A percentile compares a stretch with the other conserved stretches of the same genome.
These are phyloP conservation scores for Caenorhabditis auriculariae DNA, from an alignment of 2,888 invertebrate genomes.

Conservation along the genomic window DNA sequence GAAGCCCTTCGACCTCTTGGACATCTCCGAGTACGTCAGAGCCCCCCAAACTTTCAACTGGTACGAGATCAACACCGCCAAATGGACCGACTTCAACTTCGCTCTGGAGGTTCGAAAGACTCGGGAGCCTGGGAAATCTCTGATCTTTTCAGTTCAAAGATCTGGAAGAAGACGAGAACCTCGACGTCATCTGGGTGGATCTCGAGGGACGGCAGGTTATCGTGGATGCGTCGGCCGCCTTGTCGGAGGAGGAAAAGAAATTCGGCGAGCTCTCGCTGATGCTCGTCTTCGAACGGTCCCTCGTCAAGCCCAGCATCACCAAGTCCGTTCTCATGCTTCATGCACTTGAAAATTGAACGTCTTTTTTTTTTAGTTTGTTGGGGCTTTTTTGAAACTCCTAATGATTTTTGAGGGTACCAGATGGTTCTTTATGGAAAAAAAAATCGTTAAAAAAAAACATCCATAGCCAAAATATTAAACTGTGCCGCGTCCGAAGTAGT, in stretches of 20 bases:
- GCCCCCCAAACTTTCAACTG: constrained; percentile 20
- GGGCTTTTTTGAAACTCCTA: too few relatives aligned
- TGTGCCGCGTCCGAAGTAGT: too few relatives aligned
- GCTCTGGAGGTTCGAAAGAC: constrained; percentile 8
- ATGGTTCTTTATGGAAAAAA: too few relatives aligned
- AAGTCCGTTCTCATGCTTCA: constrained; percentile 25
- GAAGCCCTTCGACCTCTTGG: constrained; percentile 25
- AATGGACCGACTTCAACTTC: constrained; percentile 20
- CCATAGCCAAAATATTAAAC: too few relatives aligned
- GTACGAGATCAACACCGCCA: constrained; percentile 15
- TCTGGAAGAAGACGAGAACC: constrained; percentile 10
- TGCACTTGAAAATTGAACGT: too few relatives aligned
- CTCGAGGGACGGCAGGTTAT: constrained; percentile 19
- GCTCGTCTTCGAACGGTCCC: constrained; percentile 10
- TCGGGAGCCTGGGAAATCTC: neutral
- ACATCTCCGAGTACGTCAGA: constrained; percentile 25
- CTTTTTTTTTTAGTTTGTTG: too few relatives aligned
- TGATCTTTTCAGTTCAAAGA: constrained; percentile 11
- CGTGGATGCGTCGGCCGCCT: constrained; percentile 27
- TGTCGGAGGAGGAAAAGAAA: constrained; percentile 6
- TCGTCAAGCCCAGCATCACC: constrained; percentile 14
- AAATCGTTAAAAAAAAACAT: too few relatives aligned
- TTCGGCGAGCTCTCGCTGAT: constrained; percentile 12
- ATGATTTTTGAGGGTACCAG: too few relatives aligned
- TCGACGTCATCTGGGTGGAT: constrained; percentile 35